Percentiles rank a stretch among this genome's conserved stretches.
phyloP scores from a whole-genome alignment of 2,797 vertebrate genomes.

The Linurgus olivaceus region DNA sequence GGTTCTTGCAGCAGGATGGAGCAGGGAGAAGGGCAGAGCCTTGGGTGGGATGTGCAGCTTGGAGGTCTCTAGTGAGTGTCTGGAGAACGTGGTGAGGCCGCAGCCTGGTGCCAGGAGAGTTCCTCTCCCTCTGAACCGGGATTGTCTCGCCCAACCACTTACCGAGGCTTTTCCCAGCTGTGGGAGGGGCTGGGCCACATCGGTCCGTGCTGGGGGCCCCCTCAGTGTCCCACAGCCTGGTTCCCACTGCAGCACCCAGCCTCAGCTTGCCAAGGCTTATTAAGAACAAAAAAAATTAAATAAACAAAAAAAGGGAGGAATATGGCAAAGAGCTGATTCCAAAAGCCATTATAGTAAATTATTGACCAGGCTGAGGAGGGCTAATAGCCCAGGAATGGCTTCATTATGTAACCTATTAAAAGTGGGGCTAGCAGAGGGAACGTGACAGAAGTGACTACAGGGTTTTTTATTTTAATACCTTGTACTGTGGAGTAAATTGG shows the following conservation, averaged over 20 bases:
- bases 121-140: accelerated
- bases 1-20: accelerated
- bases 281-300: not conserved
- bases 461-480: slow-evolving; percentile 50
- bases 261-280: not conserved
- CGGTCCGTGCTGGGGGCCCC: accelerated
- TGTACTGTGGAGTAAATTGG: slow-evolving; percentile 31
- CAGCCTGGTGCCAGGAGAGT: not conserved
- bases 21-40: not conserved
- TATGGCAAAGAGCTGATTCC: slow-evolving; percentile 35
- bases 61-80: not conserved
- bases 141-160: accelerated
- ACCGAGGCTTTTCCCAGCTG: accelerated
- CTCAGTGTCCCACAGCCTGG: not conserved
- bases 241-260: not conserved
- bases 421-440: slow-evolving; percentile 39
- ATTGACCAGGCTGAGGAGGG: slow-evolving; percentile 59
- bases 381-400: slow-evolving; percentile 55
- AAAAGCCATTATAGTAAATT: slow-evolving; percentile 53
- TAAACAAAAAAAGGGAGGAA: not conserved
- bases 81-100: not conserved
- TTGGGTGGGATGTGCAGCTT: not conserved
- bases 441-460: slow-evolving; percentile 43
- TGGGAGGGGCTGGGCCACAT: not conserved
- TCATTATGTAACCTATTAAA: slow-evolving; percentile 72